These are phyloP conservation scores for Nymphicus hollandicus DNA, from an alignment of 2,113 vertebrate species.

Conservation along the genomic window DNA sequence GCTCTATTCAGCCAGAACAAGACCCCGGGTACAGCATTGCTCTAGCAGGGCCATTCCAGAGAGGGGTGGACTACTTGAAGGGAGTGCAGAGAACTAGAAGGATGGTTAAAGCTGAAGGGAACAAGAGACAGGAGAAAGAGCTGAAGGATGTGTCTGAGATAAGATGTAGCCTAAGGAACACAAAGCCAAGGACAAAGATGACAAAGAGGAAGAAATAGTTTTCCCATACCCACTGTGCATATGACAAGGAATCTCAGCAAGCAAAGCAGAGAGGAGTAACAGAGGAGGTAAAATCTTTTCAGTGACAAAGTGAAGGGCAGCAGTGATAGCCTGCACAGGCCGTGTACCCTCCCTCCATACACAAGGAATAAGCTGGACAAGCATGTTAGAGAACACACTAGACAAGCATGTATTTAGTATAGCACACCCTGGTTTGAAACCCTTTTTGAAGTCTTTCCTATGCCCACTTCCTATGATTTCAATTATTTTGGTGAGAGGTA, in stretches of 20 bases:
- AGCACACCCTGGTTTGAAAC: background rate
- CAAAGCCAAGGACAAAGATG: background rate
- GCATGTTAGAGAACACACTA: background rate
- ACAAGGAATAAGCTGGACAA: background rate
- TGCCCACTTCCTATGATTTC: background rate
- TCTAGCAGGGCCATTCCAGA: background rate
- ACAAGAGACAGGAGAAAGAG: background rate
- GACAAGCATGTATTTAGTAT: background rate
- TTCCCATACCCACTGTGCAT: background rate
- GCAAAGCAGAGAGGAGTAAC: background rate
- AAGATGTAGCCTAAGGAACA: background rate
- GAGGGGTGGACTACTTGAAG: background rate
- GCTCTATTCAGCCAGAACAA: background rate
- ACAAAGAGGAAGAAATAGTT: background rate
- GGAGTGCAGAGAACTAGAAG: background rate
- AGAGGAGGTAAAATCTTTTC: background rate
- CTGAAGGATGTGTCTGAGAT: background rate
- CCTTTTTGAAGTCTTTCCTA: background rate
- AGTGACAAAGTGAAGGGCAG: background rate
- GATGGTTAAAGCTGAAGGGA: background rate
- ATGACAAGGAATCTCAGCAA: background rate
- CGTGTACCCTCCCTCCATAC: background rate
- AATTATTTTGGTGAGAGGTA: background rate
- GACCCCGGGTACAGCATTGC: background rate
- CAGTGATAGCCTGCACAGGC: fast-evolving